Conservation (phyloP, 2,888 invertebrate genomes). For the Drosophila barbarae region DNA sequence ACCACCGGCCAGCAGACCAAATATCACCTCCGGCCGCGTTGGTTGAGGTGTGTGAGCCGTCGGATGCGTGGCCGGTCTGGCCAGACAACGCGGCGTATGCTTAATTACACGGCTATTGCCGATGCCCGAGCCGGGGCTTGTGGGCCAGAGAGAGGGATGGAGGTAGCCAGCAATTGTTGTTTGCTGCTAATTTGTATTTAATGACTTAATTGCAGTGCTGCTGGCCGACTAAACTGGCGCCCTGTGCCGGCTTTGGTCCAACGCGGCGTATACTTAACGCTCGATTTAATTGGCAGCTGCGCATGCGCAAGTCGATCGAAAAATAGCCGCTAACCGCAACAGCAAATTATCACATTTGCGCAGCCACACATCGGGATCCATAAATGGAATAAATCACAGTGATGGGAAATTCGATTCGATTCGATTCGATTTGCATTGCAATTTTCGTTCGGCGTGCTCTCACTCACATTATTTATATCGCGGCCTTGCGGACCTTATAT, state of each 20-base stretch:
- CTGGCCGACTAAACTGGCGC: constrained; percentile 28
- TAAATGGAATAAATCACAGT: constrained; percentile 45
- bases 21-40: constrained; percentile 16
- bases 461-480: constrained; percentile 48
- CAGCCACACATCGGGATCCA: constrained; percentile 24
- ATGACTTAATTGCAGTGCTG: constrained; percentile 65
- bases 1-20: constrained; percentile 1
- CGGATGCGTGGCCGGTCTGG: constrained; percentile 24
- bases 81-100: constrained; percentile 58
- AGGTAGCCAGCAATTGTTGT: constrained; percentile 42
- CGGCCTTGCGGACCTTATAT: constrained; percentile 36
- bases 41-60: constrained; percentile 15
- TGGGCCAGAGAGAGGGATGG: neutral
- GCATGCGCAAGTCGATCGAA: constrained; percentile 36
- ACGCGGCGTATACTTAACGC: constrained; percentile 48
- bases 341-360: constrained; percentile 48
- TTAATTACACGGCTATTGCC: constrained; percentile 53
- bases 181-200: constrained; percentile 67
- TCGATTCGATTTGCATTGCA: constrained; percentile 24
- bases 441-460: constrained; percentile 21
- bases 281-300: constrained; percentile 36
- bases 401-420: constrained; percentile 4
- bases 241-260: constrained; percentile 30
- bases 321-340: constrained; percentile 23
- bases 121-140: constrained; percentile 1